Percentiles rank a stretch among this genome's conserved stretches.
Conservation (phyloP, 1,140 invertebrate species). For the Reticulitermes speratus region DNA sequence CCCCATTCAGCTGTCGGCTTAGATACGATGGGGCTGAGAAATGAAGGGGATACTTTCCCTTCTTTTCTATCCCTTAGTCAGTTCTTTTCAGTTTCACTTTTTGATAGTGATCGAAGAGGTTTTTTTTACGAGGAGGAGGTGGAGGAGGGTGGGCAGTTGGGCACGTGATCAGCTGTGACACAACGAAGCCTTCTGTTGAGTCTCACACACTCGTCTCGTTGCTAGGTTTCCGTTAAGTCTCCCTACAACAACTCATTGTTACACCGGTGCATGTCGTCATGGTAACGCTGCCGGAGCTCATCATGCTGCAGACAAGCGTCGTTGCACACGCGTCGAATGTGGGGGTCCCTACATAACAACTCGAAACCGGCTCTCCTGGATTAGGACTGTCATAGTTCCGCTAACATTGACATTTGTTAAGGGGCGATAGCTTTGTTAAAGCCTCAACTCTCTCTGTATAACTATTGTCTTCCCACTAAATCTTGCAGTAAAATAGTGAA, state of each 20-base stretch:
- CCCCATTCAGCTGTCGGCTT: conserved; percentile 16
- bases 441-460: too few species aligned
- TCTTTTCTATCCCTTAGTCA: neutral
- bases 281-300: neutral
- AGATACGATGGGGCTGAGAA: neutral
- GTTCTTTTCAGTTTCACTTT: conserved; percentile 17
- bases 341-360: too few species aligned
- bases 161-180: conserved; percentile 2
- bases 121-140: neutral
- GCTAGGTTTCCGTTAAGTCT: neutral
- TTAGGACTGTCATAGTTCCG: too few species aligned
- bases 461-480: too few species aligned
- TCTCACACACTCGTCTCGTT: neutral
- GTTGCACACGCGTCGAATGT: neutral
- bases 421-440: too few species aligned
- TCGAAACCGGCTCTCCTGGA: too few species aligned
- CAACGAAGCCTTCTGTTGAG: neutral
- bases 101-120: conserved; percentile 8
- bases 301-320: neutral
- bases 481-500: too few species aligned
- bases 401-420: too few species aligned
- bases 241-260: neutral
- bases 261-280: neutral
- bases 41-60: neutral
- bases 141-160: neutral